Base-by-base conservation (phyloP, 1,140 invertebrate genomes). In the Colletes latitarsis region DNA sequence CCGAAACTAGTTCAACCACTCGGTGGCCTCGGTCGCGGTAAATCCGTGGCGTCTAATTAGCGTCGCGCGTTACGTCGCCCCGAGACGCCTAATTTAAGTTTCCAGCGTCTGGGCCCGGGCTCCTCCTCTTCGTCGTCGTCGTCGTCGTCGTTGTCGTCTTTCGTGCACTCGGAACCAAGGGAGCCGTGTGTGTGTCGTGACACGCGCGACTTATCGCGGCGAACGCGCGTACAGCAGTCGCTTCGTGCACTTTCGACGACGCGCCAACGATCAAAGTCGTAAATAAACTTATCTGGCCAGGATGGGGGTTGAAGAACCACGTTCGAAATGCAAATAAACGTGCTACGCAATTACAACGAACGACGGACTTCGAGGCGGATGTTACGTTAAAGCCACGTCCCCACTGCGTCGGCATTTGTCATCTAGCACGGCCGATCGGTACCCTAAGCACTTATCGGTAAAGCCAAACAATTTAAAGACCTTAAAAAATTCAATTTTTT, bases 81-180 rank as follows among this genome's bases (percentile, higher is more conserved):
- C 46, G 46, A 60, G 68, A 70, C 77, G 60, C 52, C 71, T 80
- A 80, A 74, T 80, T 80, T 80, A 80, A 80, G 71, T 80, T 80
- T 67, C 43, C 70, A 74, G 52, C 43, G 30, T 14, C 57, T 9
- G 14, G 30, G 55, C 41, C 17, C 39, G 12, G 64, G 8, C 43
- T 46, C 55, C 39, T 3, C 69, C 17, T 19, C 41, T 8, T 49
- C 30, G 30, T 30, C 30, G 30, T 30, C 30, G 30, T 2, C 30
- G 10, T 49, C 9, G 8, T 39, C n/a, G 8, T 46, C 41, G 10
- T 21, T 3, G 12, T 10, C 41, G n/a, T 60, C 41, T 60, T 60
- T 43, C n/a, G 19, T 39, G 70, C 62, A 57, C 63, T 55, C 49
- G 58, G 15, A 72, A 57, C 53, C 58, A 72, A 17, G 30, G 2